Evolutionary conservation across 2,113 vertebrate species (phyloP), one percentile per base, ranked within the genome.

Genomic region (Xiphophorus maculatus): DNA sequence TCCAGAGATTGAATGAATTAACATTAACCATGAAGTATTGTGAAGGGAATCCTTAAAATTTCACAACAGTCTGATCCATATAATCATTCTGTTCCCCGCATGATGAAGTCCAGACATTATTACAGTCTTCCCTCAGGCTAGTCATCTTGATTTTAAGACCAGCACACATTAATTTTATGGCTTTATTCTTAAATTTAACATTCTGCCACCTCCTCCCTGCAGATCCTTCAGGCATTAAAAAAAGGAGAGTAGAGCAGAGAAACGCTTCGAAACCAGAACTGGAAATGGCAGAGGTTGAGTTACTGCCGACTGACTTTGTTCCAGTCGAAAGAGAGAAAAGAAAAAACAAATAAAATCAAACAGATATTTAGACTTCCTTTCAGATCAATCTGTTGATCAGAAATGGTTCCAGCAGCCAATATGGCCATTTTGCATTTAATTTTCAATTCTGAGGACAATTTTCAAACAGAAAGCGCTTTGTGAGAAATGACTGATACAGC

Each of bases 111-210:
- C 40, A 60, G 63, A 83, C 85, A 79, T 79, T 58, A 61, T 84
- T 64, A 42, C 48, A 74, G 61, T 19, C 65, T 65, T 35, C 54
- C 86, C 81, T 61, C 63, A 17, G 86, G 89, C 79, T 1, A 82
- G 5, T 81, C 75, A 76, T 88, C 80, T 84, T 67, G 48, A 67
- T 79, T 86, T 87, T 83, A 80, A 87, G 78, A 84, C 65, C 84
- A 73, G 76, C 61, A 54, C 77, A 70, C 72, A 85, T 86, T 88
- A 42, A 83, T 83, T 88, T 87, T 79, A 88, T 74, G 87, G 78
- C 67, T 72, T 63, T 77, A 85, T 87, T 88, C 86, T 86, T 80
- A 85, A 76, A 79, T 85, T 80, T 62, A 80, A 61, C 84, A 40
- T 13, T 63, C 66, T 14, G 1, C 69, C 6, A 44, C 74, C 81